Evolutionary conservation across 37 sponge, comb jelly and placozoan species (phyloP).

Genomic region (Agelas oroides): DNA sequence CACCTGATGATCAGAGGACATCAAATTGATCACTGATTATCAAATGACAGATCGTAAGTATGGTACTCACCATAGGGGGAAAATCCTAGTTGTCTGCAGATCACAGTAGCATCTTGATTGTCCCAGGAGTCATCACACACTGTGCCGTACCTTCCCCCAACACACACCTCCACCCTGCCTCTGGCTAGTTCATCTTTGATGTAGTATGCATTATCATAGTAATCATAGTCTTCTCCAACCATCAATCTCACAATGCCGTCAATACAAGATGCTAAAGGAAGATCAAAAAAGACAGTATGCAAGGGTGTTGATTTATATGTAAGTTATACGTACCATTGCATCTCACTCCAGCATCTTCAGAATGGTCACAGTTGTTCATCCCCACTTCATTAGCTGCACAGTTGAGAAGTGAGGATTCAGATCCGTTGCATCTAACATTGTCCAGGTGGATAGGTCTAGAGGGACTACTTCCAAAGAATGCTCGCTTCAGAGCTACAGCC

Average conservation of each 20-base stretch:
- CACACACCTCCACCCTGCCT: constrained; percentile 7
- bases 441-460: neutral
- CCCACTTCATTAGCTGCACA: neutral
- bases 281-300: neutral
- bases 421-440: constrained; percentile 27
- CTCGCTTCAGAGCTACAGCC: neutral
- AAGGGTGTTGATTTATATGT: no score
- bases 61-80: constrained; percentile 7
- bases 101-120: neutral
- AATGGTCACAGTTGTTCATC: constrained; percentile 11
- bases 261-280: constrained; percentile 7
- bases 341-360: neutral
- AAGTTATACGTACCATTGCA: no score
- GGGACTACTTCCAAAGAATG: no score
- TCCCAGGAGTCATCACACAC: constrained; percentile 5
- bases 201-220: constrained; percentile 24
- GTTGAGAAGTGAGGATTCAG: constrained; percentile 1
- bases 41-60: no score
- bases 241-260: constrained; percentile 24
- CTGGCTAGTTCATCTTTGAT: neutral
- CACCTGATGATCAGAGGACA: no score
- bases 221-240: constrained; percentile 10
- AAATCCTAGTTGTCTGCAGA: constrained; percentile 9
- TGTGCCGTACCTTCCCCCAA: neutral
- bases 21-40: no score